phyloP scores from a whole-genome alignment of 2,888 invertebrate species.

The Argyra leucocephala region DNA sequence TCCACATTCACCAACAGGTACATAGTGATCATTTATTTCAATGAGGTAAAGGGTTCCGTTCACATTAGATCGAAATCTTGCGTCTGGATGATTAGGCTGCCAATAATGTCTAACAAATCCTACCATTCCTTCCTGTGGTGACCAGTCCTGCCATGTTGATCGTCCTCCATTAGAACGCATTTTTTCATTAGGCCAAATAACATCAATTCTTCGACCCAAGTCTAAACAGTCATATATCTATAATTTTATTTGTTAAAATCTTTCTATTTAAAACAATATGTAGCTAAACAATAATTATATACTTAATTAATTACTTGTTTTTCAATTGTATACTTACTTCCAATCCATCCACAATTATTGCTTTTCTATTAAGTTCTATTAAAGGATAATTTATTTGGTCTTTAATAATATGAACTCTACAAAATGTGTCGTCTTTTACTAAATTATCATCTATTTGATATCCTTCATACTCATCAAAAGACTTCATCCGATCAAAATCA shows the following conservation, averaged over 20 bases:
- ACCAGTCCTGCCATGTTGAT: conserved; percentile 83
- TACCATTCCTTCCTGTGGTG: conserved; percentile 84
- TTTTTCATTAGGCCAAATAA: conserved; percentile 89
- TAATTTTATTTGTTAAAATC: conserved; percentile 11
- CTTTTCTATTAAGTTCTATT: conserved; percentile 40
- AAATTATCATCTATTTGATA: conserved; percentile 18
- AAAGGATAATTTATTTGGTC: conserved; percentile 27
- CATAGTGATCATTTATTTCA: conserved; percentile 86
- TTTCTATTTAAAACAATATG: not conserved
- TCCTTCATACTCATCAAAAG: conserved; percentile 13
- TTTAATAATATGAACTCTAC: not conserved
- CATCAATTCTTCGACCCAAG: conserved; percentile 79
- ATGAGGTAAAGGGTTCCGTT: conserved; percentile 84
- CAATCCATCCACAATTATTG: conserved; percentile 41
- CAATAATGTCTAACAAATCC: conserved; percentile 89
- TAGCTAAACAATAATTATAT: not conserved
- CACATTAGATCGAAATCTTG: conserved; percentile 77
- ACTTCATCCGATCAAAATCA: conserved; percentile 10
- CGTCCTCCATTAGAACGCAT: conserved; percentile 81
- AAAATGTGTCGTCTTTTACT: not conserved
- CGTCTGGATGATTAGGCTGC: conserved; percentile 86
- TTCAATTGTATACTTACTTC: conserved; percentile 38
- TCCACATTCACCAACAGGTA: conserved; percentile 85
- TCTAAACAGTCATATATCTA: conserved; percentile 86
- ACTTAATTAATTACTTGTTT: not conserved